A percentile compares a stretch with the other conserved stretches of the same genome.
Conservation (phyloP, 2,888 invertebrate species). For the Meganola albula region DNA sequence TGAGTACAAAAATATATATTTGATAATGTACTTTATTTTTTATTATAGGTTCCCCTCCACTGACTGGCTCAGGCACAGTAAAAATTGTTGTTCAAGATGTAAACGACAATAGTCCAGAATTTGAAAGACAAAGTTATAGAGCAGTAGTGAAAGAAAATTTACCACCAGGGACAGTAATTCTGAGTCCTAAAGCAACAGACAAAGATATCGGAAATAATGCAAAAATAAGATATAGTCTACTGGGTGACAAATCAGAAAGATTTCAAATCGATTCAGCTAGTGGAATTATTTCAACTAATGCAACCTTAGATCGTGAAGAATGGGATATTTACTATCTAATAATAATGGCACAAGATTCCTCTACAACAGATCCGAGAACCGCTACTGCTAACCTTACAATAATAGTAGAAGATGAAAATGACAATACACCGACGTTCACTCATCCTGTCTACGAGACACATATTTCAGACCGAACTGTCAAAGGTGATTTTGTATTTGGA, state of each 20-base stretch:
- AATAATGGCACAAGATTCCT: slow-evolving; percentile 92
- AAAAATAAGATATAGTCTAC: slow-evolving; percentile 89
- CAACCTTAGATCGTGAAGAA: slow-evolving; percentile 87
- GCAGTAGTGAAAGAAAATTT: slow-evolving; percentile 90
- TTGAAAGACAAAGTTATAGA: slow-evolving; percentile 88
- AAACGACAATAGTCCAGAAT: slow-evolving; percentile 95
- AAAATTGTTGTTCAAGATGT: slow-evolving; percentile 94
- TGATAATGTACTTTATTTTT: slow-evolving; percentile 14
- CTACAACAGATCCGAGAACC: slow-evolving; percentile 89
- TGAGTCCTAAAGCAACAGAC: slow-evolving; percentile 88
- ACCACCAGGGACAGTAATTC: slow-evolving; percentile 85
- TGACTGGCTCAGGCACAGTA: slow-evolving; percentile 95
- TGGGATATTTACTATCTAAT: slow-evolving; percentile 86
- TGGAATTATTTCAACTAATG: slow-evolving; percentile 86
- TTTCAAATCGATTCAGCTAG: slow-evolving; percentile 88
- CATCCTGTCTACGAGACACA: slow-evolving; percentile 86
- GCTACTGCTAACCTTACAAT: slow-evolving; percentile 91
- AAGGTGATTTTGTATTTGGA: slow-evolving; percentile 93
- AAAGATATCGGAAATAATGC: slow-evolving; percentile 91
- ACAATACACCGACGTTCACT: slow-evolving; percentile 88
- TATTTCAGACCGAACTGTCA: slow-evolving; percentile 87
- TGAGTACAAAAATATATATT: not conserved
- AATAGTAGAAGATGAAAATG: slow-evolving; percentile 88
- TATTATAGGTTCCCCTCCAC: slow-evolving; percentile 89
- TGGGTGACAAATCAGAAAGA: slow-evolving; percentile 88